Percentiles rank a stretch among this genome's conserved stretches.
Conservation (phyloP, 2,797 vertebrate species). For the Tenualosa ilisha region DNA sequence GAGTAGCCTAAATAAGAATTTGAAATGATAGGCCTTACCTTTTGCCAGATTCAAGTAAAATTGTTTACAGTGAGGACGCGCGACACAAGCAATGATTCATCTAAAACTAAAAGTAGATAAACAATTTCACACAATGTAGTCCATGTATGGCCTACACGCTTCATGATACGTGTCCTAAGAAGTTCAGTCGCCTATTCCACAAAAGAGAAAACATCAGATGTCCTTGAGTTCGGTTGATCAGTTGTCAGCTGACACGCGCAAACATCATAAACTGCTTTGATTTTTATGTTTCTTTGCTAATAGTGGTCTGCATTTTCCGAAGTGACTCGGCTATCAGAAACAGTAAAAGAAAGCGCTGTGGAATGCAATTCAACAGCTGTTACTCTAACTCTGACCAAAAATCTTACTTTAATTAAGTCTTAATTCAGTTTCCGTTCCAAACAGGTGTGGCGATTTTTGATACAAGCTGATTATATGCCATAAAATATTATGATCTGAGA, state of each 20-base stretch:
- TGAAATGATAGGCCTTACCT: background rate
- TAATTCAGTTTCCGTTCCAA: background rate
- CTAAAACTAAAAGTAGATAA: background rate
- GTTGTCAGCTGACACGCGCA: background rate
- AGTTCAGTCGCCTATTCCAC: background rate
- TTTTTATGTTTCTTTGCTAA: background rate
- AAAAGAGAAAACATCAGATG: background rate
- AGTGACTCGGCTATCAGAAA: background rate
- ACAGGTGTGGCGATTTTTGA: background rate
- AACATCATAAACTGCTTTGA: background rate
- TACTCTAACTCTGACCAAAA: background rate
- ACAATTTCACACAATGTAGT: background rate
- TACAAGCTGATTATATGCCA: background rate
- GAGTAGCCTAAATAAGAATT: background rate
- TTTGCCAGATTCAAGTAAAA: background rate
- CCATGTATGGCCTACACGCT: background rate
- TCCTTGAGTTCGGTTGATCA: background rate
- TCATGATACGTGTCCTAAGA: background rate
- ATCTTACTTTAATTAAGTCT: background rate
- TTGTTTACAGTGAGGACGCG: background rate
- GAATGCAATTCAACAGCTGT: background rate
- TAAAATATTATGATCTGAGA: too few species aligned
- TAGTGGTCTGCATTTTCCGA: background rate
- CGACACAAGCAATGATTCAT: background rate
- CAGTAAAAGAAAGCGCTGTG: background rate